Evolutionary conservation across 2,797 vertebrate species (phyloP).

Genomic region (Halcyon leucocephala): DNA sequence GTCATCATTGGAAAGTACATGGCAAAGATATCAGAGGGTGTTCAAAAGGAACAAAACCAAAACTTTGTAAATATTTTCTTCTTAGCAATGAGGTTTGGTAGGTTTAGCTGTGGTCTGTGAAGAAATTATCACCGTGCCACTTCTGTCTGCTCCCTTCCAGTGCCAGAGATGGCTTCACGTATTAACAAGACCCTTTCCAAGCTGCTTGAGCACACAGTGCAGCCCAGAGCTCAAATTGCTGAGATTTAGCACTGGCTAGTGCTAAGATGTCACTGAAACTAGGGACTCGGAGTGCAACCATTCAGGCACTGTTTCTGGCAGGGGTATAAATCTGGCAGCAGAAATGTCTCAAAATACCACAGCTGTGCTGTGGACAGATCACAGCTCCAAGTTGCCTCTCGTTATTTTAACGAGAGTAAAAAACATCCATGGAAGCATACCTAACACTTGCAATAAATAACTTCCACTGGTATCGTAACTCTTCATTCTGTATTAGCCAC

Average conservation of each 20-base stretch:
- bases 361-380: conserved; percentile 25
- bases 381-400: conserved; percentile 30
- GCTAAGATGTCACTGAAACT: conserved; percentile 27
- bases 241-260: conserved; percentile 2
- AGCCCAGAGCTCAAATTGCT: neutral
- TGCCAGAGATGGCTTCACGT: neutral
- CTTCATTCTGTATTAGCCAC: neutral
- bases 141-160: conserved; percentile 17
- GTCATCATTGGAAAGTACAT: conserved; percentile 71
- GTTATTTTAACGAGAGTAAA: conserved; percentile 36
- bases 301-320: conserved; percentile 37
- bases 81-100: conserved; percentile 26
- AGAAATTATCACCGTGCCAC: conserved; percentile 22
- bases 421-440: conserved; percentile 14
- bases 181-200: neutral
- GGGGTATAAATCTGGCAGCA: conserved; percentile 26
- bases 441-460: neutral
- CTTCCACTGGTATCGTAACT: neutral
- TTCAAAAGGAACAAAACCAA: conserved; percentile 66
- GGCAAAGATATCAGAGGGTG: conserved; percentile 66
- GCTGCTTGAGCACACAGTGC: neutral
- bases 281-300: neutral
- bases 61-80: conserved; percentile 45
- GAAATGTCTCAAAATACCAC: conserved; percentile 48
- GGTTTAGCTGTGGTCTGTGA: neutral